Evolutionary conservation across 2,888 invertebrate genomes (phyloP), one percentile per base, ranked within the genome.

Genomic region (Hermaeophaga mercurialis): DNA sequence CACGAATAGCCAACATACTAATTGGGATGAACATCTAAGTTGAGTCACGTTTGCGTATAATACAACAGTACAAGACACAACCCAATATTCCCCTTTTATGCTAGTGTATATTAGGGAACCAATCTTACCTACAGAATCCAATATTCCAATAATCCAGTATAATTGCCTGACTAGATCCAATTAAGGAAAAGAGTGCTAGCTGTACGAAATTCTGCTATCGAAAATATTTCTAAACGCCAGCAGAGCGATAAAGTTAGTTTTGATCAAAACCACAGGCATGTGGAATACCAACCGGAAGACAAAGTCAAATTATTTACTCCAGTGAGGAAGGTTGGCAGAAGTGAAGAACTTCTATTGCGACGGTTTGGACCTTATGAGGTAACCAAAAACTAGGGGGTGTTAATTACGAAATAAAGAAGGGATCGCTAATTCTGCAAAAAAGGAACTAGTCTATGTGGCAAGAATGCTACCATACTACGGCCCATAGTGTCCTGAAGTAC

Each of bases 1-100:
- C 34, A 59, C 57, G n/a, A 61, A 62, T 15, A 61, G 54, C 1
- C 12, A 56, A 24, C 56, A 52, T 19, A 56, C 53, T 5, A 50
- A 58, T 24, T 58, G 58, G 55, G 53, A 53, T n/a, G n/a, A n/a
- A n/a, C n/a, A n/a, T n/a, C n/a, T n/a, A n/a, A n/a, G n/a, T n/a
- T n/a, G n/a, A n/a, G 54, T 54, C 4, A 54, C 34, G 11, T 54
- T 54, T 33, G 49, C 54, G 3, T 58, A 58, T 26, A 49, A 54
- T 19, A 54, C 49, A 15, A 38, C 55, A 6, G 17, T 5, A 44
- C 58, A 56, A 28, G 55, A 50, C 8, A 58, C 52, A 12, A 56
- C 55, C 22, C 19, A 46, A 8, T 59, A 19, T 11, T 34, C 36
- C 3, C 47, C 34, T 8, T 47, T 14, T 31, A 36, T 47, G 53